Evolutionary conservation across 2,113 vertebrate genomes (phyloP).

Genomic region (Megaleporinus macrocephalus): DNA sequence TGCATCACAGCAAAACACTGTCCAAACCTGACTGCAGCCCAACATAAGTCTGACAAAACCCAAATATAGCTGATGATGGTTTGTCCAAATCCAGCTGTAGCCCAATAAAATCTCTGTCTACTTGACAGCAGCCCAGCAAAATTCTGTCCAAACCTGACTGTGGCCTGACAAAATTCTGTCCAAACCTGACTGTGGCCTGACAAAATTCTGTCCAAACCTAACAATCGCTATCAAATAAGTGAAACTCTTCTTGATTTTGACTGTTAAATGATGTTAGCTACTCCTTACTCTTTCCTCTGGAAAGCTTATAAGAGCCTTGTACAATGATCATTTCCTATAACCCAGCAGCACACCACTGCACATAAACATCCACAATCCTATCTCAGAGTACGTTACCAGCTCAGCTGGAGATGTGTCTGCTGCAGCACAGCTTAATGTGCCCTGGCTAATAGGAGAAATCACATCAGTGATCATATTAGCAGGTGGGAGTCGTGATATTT

Average conservation of each 20-base stretch:
- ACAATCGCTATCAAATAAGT: background rate
- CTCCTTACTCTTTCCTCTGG: background rate
- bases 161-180: background rate
- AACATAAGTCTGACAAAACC: background rate
- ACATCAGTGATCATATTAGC: background rate
- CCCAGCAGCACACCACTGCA: background rate
- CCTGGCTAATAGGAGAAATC: conserved; percentile 10
- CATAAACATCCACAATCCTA: background rate
- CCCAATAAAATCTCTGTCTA: background rate
- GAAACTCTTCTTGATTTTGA: background rate
- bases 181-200: background rate
- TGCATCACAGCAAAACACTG: background rate
- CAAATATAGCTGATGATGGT: too few relatives aligned
- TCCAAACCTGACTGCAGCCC: background rate
- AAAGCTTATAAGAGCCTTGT: background rate
- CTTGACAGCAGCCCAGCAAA: background rate
- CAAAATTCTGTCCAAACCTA: background rate
- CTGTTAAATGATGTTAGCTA: too few relatives aligned
- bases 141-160: background rate
- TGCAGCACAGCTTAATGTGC: conserved; percentile 16
- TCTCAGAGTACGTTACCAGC: background rate
- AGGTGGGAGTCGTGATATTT: background rate
- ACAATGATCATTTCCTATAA: conserved; percentile 11
- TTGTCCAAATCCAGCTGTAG: too few relatives aligned
- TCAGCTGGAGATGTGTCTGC: conserved; percentile 16